Percentiles rank a stretch among this genome's conserved stretches.
Conservation (phyloP, 1,140 invertebrate genomes). For the Pantala flavescens region DNA sequence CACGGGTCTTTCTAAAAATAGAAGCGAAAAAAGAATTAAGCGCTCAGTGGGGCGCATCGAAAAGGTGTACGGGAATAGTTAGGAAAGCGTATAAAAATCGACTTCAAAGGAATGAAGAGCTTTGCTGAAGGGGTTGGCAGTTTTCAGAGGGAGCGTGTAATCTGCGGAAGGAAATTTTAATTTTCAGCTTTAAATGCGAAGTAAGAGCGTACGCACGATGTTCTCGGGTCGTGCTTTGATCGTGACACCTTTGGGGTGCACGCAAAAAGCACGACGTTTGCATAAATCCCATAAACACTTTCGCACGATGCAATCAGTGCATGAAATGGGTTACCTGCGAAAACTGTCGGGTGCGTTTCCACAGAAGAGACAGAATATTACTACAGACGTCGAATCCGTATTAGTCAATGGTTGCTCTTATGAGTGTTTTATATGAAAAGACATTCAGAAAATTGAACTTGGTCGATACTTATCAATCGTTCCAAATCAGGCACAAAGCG, state of each 20-base stretch:
- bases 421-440: too few relatives aligned
- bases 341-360: too few relatives aligned
- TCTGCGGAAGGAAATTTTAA: not conserved
- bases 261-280: not conserved
- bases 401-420: too few relatives aligned
- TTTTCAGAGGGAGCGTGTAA: conserved; percentile 4
- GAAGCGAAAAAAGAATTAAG: not conserved
- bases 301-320: too few relatives aligned
- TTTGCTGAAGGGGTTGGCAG: not conserved
- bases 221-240: not conserved
- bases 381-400: too few relatives aligned
- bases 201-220: not conserved
- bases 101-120: not conserved
- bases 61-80: not conserved
- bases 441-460: too few relatives aligned
- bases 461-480: too few relatives aligned
- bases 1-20: conserved; percentile 2
- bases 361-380: too few relatives aligned
- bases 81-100: conserved; percentile 2
- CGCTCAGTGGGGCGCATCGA: not conserved
- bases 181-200: not conserved
- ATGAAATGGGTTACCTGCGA: too few relatives aligned
- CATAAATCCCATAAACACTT: too few relatives aligned
- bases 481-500: too few relatives aligned
- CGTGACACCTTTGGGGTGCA: not conserved